Evolutionary conservation across 2,797 vertebrate species (phyloP), one percentile per base, ranked within the genome.

Genomic region (Molothrus ater): DNA sequence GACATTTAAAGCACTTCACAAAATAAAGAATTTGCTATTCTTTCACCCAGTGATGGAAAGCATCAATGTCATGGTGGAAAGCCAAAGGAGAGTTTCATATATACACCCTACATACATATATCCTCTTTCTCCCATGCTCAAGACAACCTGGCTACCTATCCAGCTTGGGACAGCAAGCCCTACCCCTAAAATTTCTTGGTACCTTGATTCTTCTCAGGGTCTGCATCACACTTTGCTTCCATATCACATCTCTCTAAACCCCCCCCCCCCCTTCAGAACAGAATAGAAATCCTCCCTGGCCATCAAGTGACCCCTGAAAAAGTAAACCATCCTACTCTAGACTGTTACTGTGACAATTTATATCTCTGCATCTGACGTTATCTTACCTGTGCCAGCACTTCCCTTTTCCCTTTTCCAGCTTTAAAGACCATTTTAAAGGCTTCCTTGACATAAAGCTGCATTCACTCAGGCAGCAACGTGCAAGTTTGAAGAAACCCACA

Each of bases 401-500:
- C 74, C 50, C 50, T 83, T 92, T 74, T 86, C 66, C 73, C 29
- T 78, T 34, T 78, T 75, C 91, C 66, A 86, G 51, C 54, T 86
- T 80, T 61, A 80, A 91, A 88, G 50, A 65, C n/a, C 45, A 57
- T 72, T 93, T 92, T 84, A 93, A 65, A 94, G 80, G 10, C 63
- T 93, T 86, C 43, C 73, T 63, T 84, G 83, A 90, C 83, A 93
- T 53, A 80, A 90, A 90, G 74, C 60, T 89, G 36, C 83, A 93
- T 94, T 96, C 56, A 94, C 40, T 93, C 83, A 92, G 66, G 68
- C 65, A 94, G 93, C 51, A 91, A 90, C 36, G 68, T 36, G 56
- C 56, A 73, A 71, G 86, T 81, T 80, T 94, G 88, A 96, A 94
- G 80, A 95, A 96, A 74, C 42, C 73, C 24, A 93, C 68, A 92